Base-by-base conservation (phyloP, 2,888 invertebrate genomes). In the Nyleta sp. region DNA sequence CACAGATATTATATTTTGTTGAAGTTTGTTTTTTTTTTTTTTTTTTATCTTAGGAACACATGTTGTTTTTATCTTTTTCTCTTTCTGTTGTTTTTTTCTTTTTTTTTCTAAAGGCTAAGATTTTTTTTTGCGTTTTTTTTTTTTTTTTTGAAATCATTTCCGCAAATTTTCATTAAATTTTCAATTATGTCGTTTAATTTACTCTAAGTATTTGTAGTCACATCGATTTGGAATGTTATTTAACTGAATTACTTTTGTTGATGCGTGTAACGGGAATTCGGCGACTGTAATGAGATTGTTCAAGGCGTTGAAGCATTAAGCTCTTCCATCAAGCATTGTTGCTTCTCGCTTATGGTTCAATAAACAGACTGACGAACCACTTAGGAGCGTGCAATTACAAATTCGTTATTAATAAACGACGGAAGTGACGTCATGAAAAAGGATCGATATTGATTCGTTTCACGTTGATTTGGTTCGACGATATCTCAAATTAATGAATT, bases 261-360 rank as follows among this genome's bases (percentile, higher is more conserved):
- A 31, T 50, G 31, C 28, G 28, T 11, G 50, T 50, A 50, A 33
- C 20, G 42, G 17, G 42, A 42, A 50, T 50, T 50, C n/a, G 28
- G 50, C 7, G 15, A 50, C 17, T 50, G 28, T 50, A 50, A 50
- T 50, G n/a, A 50, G 50, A 15, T n/a, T 31, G 50, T 20, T 11
- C 50, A 50, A 50, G 50, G 50, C 31, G 50, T 50, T 31, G 28
- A 50, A 50, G 28, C 50, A 28, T 50, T 28, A 50, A 50, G 28
- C 15, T 31, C 50, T 50, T 28, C 50, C 11, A 28, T 28, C 13
- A 50, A 13, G 13, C 20, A 50, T 50, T 50, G 50, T 28, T 15
- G 50, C 50, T 50, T 28, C 28, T 13, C 13, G 6, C 15, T 15
- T 11, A 15, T 50, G 50, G 50, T 50, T 28, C 50, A 50, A 50